Conservation (phyloP, 53 echinoderm and acorn worm genomes). For the Astropecten irregularis region DNA sequence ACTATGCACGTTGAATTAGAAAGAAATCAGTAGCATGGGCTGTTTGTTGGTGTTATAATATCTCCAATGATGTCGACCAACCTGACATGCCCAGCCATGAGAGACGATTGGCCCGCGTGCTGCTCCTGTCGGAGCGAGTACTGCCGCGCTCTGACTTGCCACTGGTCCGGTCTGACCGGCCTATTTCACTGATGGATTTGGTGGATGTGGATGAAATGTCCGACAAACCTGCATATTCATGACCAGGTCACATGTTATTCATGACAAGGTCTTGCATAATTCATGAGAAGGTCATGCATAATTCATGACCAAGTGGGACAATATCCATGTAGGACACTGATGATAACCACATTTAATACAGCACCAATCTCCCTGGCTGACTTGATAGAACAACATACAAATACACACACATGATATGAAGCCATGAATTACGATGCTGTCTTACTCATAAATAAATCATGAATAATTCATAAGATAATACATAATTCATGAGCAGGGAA, state of each 20-base stretch:
- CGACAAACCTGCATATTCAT: slow-evolving; percentile 50
- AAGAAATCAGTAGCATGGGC: slow-evolving; percentile 24
- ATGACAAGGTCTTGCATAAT: background rate
- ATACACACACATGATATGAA: background rate
- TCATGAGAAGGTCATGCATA: slow-evolving; percentile 13
- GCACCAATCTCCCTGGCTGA: too few species aligned
- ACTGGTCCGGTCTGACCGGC: slow-evolving; percentile 38
- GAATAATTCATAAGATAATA: background rate
- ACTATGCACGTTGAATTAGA: slow-evolving; percentile 23
- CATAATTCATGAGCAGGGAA: background rate
- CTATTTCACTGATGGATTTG: slow-evolving; percentile 5
- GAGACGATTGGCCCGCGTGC: slow-evolving; percentile 58
- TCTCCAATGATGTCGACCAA: slow-evolving; percentile 64
- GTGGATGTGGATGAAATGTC: background rate
- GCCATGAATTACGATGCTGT: too few species aligned
- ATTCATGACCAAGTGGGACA: background rate
- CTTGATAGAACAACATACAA: too few species aligned
- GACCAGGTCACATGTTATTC: slow-evolving; percentile 45
- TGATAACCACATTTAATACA: too few species aligned
- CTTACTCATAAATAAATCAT: slow-evolving; percentile 4
- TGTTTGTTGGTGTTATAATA: slow-evolving; percentile 33
- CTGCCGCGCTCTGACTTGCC: slow-evolving; percentile 35
- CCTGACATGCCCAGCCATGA: slow-evolving; percentile 74
- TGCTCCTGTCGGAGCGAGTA: slow-evolving; percentile 36
- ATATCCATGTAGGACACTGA: background rate